phyloP scores from a whole-genome alignment of 1,140 invertebrate genomes.

The Archegozetes longisetosus region DNA sequence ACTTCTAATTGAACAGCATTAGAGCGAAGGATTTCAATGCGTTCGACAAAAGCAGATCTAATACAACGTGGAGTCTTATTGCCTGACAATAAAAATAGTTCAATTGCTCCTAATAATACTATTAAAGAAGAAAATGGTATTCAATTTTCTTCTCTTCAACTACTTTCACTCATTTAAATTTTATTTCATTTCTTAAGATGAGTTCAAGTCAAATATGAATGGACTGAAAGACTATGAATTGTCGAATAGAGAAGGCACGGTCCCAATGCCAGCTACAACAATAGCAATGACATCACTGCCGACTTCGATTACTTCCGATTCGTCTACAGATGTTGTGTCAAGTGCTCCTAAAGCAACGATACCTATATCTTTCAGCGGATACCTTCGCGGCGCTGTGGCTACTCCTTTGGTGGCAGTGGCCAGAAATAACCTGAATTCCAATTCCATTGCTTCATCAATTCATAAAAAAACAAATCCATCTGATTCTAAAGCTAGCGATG shows the following conservation, averaged over 20 bases:
- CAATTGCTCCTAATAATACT: too few relatives aligned
- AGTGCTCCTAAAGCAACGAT: neutral
- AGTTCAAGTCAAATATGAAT: neutral
- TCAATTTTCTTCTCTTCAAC: too few relatives aligned
- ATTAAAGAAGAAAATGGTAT: too few relatives aligned
- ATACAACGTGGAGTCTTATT: conserved; percentile 87
- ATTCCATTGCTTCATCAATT: neutral
- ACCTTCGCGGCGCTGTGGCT: conserved; percentile 11
- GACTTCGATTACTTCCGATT: neutral
- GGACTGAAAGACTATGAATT: neutral
- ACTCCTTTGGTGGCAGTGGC: conserved; percentile 6
- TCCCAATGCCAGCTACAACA: neutral
- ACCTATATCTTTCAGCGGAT: neutral
- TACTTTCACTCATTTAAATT: conserved; percentile 30
- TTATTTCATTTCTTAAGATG: neutral
- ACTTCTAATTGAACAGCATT: conserved; percentile 49
- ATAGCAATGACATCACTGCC: neutral
- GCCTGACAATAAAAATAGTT: too few relatives aligned
- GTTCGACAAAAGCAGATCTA: conserved; percentile 87
- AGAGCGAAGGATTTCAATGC: conserved; percentile 92
- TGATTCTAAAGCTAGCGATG: neutral
- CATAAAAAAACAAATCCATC: neutral
- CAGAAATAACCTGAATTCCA: conserved; percentile 2
- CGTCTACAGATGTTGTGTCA: neutral
- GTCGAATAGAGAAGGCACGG: neutral